These are phyloP conservation scores for Aldrovandia affinis DNA, from an alignment of 2,797 vertebrate genomes.

Conservation along the genomic window DNA sequence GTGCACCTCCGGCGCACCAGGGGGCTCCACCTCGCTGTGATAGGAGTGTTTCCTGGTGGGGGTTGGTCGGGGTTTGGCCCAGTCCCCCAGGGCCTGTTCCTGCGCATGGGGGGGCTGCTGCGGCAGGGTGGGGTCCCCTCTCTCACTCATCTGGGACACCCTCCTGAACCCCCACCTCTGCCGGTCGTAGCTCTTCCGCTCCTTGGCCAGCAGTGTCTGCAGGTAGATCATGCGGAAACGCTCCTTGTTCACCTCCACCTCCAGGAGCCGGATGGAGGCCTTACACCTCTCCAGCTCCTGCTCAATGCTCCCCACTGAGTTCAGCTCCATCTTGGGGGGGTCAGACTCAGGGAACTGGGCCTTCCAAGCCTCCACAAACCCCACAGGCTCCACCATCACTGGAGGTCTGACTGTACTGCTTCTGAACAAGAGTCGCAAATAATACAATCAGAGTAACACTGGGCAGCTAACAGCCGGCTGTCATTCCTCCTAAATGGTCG, in stretches of 20 bases:
- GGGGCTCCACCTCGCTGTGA: constrained; percentile 77
- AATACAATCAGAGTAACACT: background rate
- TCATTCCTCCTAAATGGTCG: too few species aligned
- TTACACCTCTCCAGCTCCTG: constrained; percentile 95
- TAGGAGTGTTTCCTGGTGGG: constrained; percentile 82
- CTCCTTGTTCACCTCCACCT: constrained; percentile 98
- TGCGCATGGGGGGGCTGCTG: constrained; percentile 69
- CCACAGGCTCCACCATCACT: constrained; percentile 95
- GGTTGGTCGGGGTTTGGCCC: constrained; percentile 76
- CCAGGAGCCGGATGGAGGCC: constrained; percentile 89
- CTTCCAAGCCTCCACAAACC: constrained; percentile 97
- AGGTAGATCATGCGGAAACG: constrained; percentile 99
- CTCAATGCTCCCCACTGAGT: constrained; percentile 91
- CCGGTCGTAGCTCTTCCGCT: constrained; percentile 95
- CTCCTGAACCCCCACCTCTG: constrained; percentile 96
- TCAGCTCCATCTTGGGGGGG: constrained; percentile 95
- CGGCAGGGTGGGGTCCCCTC: constrained; percentile 38
- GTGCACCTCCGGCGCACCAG: constrained; percentile 67
- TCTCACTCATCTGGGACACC: constrained; percentile 76
- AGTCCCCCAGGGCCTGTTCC: constrained; percentile 69
- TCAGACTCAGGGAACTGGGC: constrained; percentile 96
- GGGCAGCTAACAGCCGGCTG: background rate
- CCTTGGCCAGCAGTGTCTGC: constrained; percentile 96
- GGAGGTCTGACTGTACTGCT: constrained; percentile 28
- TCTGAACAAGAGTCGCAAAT: constrained; percentile 7